Evolutionary conservation across 2,888 invertebrate genomes (phyloP), one percentile per base, ranked within the genome.

Genomic region (Caradrina kadenii): DNA sequence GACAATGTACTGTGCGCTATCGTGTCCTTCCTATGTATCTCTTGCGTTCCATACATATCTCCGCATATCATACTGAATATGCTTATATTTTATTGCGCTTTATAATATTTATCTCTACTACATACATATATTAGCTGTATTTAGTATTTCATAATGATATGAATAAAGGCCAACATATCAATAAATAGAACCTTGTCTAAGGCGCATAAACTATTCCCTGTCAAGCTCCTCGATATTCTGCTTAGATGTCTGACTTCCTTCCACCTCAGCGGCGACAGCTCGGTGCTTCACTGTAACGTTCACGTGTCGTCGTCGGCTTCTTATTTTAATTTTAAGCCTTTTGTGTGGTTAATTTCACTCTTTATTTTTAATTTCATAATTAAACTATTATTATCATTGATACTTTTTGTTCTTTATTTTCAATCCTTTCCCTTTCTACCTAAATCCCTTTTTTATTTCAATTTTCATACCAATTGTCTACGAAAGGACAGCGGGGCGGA

Each of bases 291-390:
- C 35, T 79, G 88, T 86, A 90, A 88, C 86, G 89, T 89, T 88
- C 90, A 87, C 88, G 87, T 88, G 89, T 92, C 91, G 90, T 92
- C 90, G 83, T 88, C 87, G 88, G 86, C 89, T 91, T 92, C 92
- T 92, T 93, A 93, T 93, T 92, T 93, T 94, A 94, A 93, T 89
- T 85, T 92, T 95, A 95, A 94, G 95, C 89, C 93, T 94, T 93
- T 92, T 94, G 95, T 95, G 95, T 95, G 95, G 92, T 96, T 95
- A 94, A 92, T 96, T 95, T 95, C 94, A 91, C 93, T 91, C 94
- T 95, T 78, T 94, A 95, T 93, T 94, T 94, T 95, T 94, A 94
- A 91, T 94, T 95, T 94, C 93, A 92, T 94, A 92, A 95, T 95
- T 95, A 96, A 96, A 95, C 92, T 94, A 94, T 93, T 93, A 94